A percentile compares a stretch with the other conserved stretches of the same genome.
phyloP scores from a whole-genome alignment of 2,113 vertebrate genomes.

The Ageneiosus marmoratus region DNA sequence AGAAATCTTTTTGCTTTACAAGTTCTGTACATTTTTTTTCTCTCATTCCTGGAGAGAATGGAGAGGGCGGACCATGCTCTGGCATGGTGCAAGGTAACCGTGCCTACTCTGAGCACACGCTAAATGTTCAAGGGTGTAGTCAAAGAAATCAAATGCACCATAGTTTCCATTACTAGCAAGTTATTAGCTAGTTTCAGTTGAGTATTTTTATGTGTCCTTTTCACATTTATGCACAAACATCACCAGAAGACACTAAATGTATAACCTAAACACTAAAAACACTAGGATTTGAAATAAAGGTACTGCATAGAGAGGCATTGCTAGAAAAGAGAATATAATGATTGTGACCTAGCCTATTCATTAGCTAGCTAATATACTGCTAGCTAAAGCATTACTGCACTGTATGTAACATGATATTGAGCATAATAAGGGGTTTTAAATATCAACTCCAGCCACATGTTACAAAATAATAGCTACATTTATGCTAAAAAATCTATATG shows the following conservation, averaged over 20 bases:
- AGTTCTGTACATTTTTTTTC: no score
- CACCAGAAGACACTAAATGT: not conserved
- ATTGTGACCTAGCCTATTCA: not conserved
- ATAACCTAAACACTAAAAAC: not conserved
- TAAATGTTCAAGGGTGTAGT: not conserved
- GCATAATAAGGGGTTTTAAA: not conserved
- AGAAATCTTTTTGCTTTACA: not conserved
- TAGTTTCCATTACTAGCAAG: not conserved
- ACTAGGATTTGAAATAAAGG: not conserved
- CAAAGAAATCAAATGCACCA: not conserved
- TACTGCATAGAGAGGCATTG: not conserved
- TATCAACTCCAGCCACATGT: not conserved
- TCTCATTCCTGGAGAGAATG: no score
- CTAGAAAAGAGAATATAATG: not conserved
- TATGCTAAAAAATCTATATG: no score
- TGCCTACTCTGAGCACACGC: no score
- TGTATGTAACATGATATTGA: not conserved
- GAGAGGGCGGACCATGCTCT: no score
- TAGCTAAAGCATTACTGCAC: not conserved
- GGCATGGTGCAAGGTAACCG: no score
- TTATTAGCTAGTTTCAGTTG: not conserved
- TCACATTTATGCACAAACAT: not conserved
- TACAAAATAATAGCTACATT: not conserved
- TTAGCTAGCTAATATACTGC: not conserved
- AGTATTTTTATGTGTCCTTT: not conserved